Evolutionary conservation across 1,140 invertebrate species (phyloP).

Genomic region (Drosophila arizonae): DNA sequence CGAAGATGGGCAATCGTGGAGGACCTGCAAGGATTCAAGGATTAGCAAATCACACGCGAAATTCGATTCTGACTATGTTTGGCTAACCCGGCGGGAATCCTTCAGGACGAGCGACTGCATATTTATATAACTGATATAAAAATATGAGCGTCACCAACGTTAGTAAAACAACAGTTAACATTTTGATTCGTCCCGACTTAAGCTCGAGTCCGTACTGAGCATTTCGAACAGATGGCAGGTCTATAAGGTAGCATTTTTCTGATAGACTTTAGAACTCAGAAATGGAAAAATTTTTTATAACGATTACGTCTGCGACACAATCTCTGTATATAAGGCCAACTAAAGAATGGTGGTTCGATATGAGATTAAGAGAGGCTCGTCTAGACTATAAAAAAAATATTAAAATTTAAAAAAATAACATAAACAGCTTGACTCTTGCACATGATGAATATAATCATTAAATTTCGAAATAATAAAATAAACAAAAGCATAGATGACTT

Average conservation of each 20-base stretch:
- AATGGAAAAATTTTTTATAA: background rate
- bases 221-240: slow-evolving; percentile 1
- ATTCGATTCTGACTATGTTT: background rate
- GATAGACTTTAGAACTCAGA: slow-evolving; percentile 13
- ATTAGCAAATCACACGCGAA: background rate
- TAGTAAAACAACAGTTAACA: slow-evolving; percentile 64
- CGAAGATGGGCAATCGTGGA: slow-evolving; percentile 74
- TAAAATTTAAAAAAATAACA: background rate
- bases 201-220: slow-evolving; percentile 44
- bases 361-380: background rate
- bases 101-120: slow-evolving; percentile 51
- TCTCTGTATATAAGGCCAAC: background rate
- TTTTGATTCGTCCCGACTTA: slow-evolving; percentile 39
- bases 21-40: slow-evolving; percentile 53
- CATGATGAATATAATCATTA: background rate
- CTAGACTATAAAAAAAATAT: background rate
- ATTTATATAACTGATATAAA: slow-evolving; percentile 62
- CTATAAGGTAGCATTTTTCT: slow-evolving; percentile 42
- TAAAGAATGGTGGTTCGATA: slow-evolving; percentile 7
- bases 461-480: too few species aligned
- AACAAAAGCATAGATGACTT: too few species aligned
- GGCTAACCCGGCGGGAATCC: slow-evolving; percentile 75
- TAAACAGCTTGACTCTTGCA: background rate
- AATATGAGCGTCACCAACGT: slow-evolving; percentile 35
- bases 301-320: slow-evolving; percentile 4